Evolutionary conservation across 37 sponge, comb jelly and placozoan genomes (phyloP), one percentile per base, ranked within the genome.

Genomic region (Spongilla lacustris): DNA sequence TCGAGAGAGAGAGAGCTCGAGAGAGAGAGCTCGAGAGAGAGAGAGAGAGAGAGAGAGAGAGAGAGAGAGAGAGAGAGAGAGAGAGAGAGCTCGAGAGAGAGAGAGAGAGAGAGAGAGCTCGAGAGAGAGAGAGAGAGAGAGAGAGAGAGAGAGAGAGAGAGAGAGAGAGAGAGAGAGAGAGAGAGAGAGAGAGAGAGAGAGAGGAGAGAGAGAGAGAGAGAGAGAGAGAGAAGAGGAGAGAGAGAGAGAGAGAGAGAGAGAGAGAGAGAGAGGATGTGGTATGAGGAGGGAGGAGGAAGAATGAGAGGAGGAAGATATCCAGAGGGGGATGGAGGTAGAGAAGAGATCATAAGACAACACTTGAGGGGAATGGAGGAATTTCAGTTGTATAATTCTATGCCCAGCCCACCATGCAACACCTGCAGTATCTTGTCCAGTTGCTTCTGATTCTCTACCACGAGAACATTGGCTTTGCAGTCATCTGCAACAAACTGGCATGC

Each of bases 371-470:
- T 46, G 8, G 46, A 46, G 46, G 46, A 10, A 46, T 4, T 8
- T 8, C 46, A n/a, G 46, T 10, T 8, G 8, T 46, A 46, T 8
- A 46, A 10, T 46, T 4, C 46, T 46, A 46, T 46, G 4, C 8
- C 4, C 19, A 58, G 19, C 58, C 58, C 58, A 17, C 58, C 1
- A 1, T 58, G 58, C 1, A 58, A 58, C 78, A 95, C 98, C 92
- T 95, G 27, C 67, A 93, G 79, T 24, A 97, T 87, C 78, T 93
- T 95, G n/a, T 93, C 81, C 77, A 97, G 74, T 70, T 95, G 94
- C 19, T 89, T 85, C 71, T 90, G 77, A 80, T 95, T 84, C 67
- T 97, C 94, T 23, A 95, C 96, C 33, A 97, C 87, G 32, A 86
- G 68, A 31, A 97, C 76, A 49, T 82, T 84, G 21, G 94, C 85